Evolutionary conservation across 2,888 invertebrate species (phyloP).

Genomic region (Phyto melanocephala): DNA sequence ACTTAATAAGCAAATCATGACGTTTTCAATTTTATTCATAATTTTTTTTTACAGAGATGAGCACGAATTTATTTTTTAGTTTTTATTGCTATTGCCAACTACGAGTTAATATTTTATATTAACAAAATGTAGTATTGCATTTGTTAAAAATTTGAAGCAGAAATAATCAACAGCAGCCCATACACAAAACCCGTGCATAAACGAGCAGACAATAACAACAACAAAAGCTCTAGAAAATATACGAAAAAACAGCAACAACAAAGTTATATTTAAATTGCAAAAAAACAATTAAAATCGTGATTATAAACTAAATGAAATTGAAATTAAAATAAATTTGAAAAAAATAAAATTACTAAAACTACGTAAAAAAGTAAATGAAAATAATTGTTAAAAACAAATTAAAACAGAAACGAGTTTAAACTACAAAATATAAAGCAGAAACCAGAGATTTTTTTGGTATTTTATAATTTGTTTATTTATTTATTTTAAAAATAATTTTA

Average conservation of each 20-base stretch:
- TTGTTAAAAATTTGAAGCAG: constrained; percentile 39
- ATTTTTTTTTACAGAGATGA: constrained; percentile 48
- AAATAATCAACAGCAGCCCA: not conserved
- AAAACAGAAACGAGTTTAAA: no score
- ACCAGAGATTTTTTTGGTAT: no score
- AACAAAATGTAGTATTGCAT: constrained; percentile 32
- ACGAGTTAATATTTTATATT: not conserved
- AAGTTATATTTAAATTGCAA: constrained; percentile 17
- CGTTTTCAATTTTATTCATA: constrained; percentile 44
- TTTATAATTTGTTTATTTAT: no score
- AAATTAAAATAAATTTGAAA: constrained; percentile 44
- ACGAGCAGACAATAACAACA: not conserved
- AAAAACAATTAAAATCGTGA: constrained; percentile 40
- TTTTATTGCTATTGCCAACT: not conserved
- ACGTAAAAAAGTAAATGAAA: not conserved
- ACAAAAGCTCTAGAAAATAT: constrained; percentile 40
- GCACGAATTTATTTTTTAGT: constrained; percentile 49
- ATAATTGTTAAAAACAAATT: no score
- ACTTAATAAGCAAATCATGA: constrained; percentile 60
- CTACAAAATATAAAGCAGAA: no score
- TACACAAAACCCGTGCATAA: constrained; percentile 26
- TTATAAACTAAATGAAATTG: constrained; percentile 48
- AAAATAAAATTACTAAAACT: constrained; percentile 8
- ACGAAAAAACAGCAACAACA: not conserved
- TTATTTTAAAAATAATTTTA: no score